These are phyloP conservation scores for Orius insidiosus DNA, from an alignment of 1,140 invertebrate genomes.

Conservation along the genomic window DNA sequence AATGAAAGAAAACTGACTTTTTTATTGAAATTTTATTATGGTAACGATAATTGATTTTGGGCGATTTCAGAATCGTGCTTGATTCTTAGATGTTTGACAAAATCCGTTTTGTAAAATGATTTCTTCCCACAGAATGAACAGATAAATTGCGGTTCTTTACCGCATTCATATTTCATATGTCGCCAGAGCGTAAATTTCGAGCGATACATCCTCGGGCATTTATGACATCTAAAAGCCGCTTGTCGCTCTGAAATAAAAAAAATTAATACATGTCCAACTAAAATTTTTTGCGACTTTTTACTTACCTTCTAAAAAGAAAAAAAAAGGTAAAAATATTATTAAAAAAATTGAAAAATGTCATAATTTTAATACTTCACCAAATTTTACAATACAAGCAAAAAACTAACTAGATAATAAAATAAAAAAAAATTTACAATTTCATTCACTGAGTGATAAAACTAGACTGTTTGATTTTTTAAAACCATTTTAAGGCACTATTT, in stretches of 20 bases:
- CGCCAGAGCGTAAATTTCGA: constrained; percentile 33
- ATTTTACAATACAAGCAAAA: constrained; percentile 6
- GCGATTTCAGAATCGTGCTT: neutral
- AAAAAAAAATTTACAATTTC: no score
- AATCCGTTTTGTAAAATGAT: constrained; percentile 19
- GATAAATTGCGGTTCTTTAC: constrained; percentile 36
- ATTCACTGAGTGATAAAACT: no score
- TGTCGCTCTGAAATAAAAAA: neutral
- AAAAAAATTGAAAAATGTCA: neutral
- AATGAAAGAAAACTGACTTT: no score
- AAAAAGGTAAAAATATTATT: no score
- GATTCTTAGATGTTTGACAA: neutral
- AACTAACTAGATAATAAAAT: neutral
- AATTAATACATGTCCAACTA: neutral
- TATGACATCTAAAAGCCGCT: constrained; percentile 27
- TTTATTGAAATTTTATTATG: no score
- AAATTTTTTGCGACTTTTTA: no score
- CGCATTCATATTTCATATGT: constrained; percentile 35
- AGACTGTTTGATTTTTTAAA: no score
- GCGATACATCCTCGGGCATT: constrained; percentile 47
- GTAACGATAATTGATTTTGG: no score
- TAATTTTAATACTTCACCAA: constrained; percentile 9
- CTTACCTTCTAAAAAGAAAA: no score
- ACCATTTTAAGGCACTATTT: no score
- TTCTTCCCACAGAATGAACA: constrained; percentile 33